Conservation (phyloP, 1,140 invertebrate species). For the Armadillidium nasatum region DNA sequence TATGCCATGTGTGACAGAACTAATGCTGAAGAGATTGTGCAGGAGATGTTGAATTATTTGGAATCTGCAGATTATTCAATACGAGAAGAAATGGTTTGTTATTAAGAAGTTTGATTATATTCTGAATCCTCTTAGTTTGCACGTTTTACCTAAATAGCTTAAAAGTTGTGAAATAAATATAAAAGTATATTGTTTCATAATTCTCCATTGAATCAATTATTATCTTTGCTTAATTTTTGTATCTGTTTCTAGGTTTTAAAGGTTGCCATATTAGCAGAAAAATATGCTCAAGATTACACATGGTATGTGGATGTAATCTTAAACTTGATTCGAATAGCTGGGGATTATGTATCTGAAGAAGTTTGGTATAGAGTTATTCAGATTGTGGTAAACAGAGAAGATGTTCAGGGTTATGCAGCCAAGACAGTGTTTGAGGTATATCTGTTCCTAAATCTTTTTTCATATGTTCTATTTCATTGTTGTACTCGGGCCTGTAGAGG, state of each 20-base stretch:
- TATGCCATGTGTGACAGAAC: slow-evolving; percentile 99
- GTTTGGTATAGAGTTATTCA: slow-evolving; percentile 99
- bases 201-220: too few relatives aligned
- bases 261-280: slow-evolving; percentile 98
- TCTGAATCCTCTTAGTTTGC: too few relatives aligned
- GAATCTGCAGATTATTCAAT: slow-evolving; percentile 99
- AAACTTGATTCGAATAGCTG: slow-evolving; percentile 98
- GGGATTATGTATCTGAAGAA: slow-evolving; percentile 91
- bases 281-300: slow-evolving; percentile 98
- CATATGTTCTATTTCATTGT: too few relatives aligned
- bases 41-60: slow-evolving; percentile 98
- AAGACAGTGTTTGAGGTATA: slow-evolving; percentile 95
- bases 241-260: slow-evolving; percentile 69
- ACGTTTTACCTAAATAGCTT: too few relatives aligned
- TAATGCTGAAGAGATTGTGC: slow-evolving; percentile 99
- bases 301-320: slow-evolving; percentile 99
- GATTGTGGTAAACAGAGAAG: slow-evolving; percentile 98
- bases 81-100: slow-evolving; percentile 92
- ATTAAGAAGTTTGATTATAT: too few relatives aligned
- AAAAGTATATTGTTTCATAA: too few relatives aligned
- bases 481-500: too few relatives aligned
- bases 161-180: too few relatives aligned
- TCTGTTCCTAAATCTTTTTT: slow-evolving; percentile 43
- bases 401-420: slow-evolving; percentile 98
- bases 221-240: slow-evolving; percentile 5